Percentiles rank a stretch among this genome's conserved stretches.
phyloP scores from a whole-genome alignment of 1,140 invertebrate species.

The Pantala flavescens region DNA sequence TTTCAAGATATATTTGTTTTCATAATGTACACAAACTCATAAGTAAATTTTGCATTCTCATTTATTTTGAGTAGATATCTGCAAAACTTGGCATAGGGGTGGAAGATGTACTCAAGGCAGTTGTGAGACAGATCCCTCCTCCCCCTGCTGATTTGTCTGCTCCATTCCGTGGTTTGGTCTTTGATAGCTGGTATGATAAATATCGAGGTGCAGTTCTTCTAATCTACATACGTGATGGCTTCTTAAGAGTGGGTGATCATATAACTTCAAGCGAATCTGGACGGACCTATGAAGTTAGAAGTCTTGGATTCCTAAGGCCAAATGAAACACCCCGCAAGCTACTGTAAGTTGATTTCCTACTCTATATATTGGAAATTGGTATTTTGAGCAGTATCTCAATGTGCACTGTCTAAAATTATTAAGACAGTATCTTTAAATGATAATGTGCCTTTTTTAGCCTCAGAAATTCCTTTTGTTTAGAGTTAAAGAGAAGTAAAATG shows the following conservation, averaged over 20 bases:
- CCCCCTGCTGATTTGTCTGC: conserved; percentile 49
- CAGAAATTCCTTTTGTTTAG: no score
- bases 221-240: conserved; percentile 67
- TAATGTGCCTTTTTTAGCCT: no score
- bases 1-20: no score
- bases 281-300: conserved; percentile 67
- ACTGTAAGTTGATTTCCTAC: conserved; percentile 44
- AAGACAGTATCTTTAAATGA: no score
- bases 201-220: conserved; percentile 76
- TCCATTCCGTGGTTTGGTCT: conserved; percentile 70
- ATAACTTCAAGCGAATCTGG: conserved; percentile 52
- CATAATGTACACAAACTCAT: no score
- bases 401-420: no score
- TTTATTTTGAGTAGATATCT: conserved; percentile 48
- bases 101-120: conserved; percentile 57
- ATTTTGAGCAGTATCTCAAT: no score
- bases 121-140: conserved; percentile 68
- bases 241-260: conserved; percentile 52
- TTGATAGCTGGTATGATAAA: conserved; percentile 90
- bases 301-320: conserved; percentile 70
- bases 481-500: no score
- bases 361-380: no score
- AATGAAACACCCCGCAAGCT: conserved; percentile 53
- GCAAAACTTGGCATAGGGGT: conserved; percentile 83
- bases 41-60: no score